Conservation (phyloP, 2,113 vertebrate genomes). For the Dolichallabes microphthalmus region DNA sequence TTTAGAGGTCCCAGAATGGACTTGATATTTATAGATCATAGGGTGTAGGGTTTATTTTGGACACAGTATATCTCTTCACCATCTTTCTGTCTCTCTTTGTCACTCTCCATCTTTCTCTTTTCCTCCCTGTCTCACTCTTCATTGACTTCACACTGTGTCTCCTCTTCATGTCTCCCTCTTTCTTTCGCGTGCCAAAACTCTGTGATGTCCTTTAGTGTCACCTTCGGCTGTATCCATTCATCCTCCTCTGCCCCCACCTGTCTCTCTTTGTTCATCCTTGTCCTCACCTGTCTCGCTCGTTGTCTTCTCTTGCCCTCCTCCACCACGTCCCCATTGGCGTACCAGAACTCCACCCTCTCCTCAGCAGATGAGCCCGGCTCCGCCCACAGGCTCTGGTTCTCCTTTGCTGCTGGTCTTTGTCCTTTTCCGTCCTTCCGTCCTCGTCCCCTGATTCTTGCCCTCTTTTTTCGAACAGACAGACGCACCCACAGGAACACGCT, state of each 20-base stretch:
- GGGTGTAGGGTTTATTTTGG: neutral
- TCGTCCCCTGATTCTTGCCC: neutral
- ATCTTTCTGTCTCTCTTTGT: neutral
- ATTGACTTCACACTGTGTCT: neutral
- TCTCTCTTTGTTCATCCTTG: neutral
- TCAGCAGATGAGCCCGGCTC: constrained; percentile 35
- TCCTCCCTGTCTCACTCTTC: neutral
- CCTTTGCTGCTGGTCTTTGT: neutral
- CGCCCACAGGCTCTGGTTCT: constrained; percentile 48
- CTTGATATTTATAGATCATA: neutral
- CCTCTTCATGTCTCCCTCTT: constrained; percentile 2
- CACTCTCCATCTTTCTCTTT: neutral
- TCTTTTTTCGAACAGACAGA: constrained; percentile 40
- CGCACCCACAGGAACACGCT: constrained; percentile 57
- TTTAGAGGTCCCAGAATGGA: neutral
- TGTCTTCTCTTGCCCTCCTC: constrained; percentile 20
- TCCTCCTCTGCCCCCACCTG: constrained; percentile 3
- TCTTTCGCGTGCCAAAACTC: constrained; percentile 54
- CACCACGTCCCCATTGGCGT: constrained; percentile 44
- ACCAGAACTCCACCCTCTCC: constrained; percentile 62
- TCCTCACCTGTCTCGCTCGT: neutral
- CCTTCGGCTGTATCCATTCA: constrained; percentile 48
- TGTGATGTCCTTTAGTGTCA: constrained; percentile 53
- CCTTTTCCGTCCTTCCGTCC: neutral
- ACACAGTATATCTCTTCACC: neutral